Percentiles rank a stretch among this genome's conserved stretches.
phyloP scores from a whole-genome alignment of 2,888 invertebrate genomes.

The Drosophila anceps region DNA sequence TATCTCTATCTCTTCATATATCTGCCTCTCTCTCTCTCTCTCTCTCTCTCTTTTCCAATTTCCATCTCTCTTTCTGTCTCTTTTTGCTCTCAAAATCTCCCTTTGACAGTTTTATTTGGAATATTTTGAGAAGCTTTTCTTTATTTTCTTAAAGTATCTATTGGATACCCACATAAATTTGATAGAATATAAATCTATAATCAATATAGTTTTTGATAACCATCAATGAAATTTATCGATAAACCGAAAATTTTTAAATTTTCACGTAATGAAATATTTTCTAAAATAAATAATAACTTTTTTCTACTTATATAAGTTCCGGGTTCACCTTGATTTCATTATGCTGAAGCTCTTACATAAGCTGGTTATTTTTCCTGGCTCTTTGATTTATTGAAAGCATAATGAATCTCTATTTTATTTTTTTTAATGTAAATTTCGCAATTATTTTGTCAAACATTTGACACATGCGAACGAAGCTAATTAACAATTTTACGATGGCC shows the following conservation, averaged over 20 bases:
- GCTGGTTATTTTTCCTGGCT: background rate
- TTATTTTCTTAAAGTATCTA: too few species aligned
- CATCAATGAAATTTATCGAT: too few species aligned
- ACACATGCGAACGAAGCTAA: constrained; percentile 28
- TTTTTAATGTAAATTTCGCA: constrained; percentile 19
- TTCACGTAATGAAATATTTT: too few species aligned
- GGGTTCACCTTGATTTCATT: background rate
- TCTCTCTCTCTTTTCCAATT: background rate
- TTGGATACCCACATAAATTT: background rate
- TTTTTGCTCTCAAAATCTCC: background rate
- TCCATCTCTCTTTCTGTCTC: background rate
- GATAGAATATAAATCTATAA: background rate
- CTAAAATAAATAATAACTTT: background rate
- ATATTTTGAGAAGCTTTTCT: too few species aligned
- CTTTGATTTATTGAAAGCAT: background rate
- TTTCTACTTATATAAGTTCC: background rate
- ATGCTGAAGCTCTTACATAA: background rate
- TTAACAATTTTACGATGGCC: constrained; percentile 33
- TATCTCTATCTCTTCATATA: background rate
- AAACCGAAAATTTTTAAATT: too few species aligned
- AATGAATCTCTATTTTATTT: constrained; percentile 14
- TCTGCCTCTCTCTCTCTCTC: background rate
- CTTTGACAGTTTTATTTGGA: too few species aligned
- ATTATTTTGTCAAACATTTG: constrained; percentile 34
- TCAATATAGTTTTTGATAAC: too few species aligned